Percentiles rank a stretch among this genome's conserved stretches.
phyloP scores from a whole-genome alignment of 2,113 vertebrate genomes.

The Oreocharis arfaki region DNA sequence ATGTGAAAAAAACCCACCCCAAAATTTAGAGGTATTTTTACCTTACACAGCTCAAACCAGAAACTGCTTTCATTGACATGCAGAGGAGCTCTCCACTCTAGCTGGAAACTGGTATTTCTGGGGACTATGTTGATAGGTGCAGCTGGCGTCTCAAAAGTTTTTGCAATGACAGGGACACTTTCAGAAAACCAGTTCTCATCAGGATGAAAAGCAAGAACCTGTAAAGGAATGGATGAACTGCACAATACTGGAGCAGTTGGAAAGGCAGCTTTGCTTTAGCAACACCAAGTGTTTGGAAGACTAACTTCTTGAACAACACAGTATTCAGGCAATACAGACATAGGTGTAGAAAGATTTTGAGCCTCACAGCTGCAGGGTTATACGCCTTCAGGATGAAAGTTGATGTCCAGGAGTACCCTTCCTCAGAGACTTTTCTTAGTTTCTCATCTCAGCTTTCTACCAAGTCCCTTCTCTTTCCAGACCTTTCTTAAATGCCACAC shows the following conservation, averaged over 20 bases:
- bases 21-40: background rate
- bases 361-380: background rate
- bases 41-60: constrained; percentile 71
- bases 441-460: background rate
- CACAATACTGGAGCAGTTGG: background rate
- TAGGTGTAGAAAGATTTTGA: background rate
- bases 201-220: constrained; percentile 74
- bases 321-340: background rate
- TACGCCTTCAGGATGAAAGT: background rate
- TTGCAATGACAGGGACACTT: constrained; percentile 39
- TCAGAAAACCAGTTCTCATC: constrained; percentile 67
- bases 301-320: background rate
- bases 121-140: constrained; percentile 53
- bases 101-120: constrained; percentile 63
- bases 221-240: background rate
- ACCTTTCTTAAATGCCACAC: background rate
- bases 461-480: background rate
- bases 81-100: constrained; percentile 66
- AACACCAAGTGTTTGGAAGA: background rate
- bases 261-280: background rate
- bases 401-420: background rate
- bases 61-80: constrained; percentile 48
- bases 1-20: background rate
- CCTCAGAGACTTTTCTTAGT: background rate
- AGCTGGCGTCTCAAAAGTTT: constrained; percentile 63